Base-by-base conservation (phyloP, 2,888 invertebrate genomes). In the Buathra laborator region DNA sequence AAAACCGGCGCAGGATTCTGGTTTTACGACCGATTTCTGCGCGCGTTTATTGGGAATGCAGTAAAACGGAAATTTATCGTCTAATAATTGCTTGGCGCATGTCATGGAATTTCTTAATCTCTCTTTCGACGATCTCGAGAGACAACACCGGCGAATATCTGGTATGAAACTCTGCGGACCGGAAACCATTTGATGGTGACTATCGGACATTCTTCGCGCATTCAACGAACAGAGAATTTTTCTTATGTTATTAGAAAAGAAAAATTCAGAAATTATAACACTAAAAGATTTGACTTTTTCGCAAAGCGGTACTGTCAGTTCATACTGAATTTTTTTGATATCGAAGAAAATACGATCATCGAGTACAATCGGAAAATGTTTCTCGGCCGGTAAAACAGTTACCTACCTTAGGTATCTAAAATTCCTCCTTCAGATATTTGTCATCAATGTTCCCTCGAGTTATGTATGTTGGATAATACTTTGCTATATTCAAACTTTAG, bases 131-230 rank as follows among this genome's bases (percentile, higher is more conserved):
- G 29, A 29, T 66, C 66, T 43, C n/a, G 56, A 46, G 14, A 75
- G 10, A 66, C 76, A 81, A 48, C 59, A 79, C 24, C 70, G 78
- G 6, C 78, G 70, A 7, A 70, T 75, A 67, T 67, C 59, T 43
- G 59, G 32, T 10, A 29, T 6, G 19, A n/a, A 62, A 51, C 62
- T 68, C 43, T 14, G 68, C 62, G 24, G 14, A 51, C 53, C 62
- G 62, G 56, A 70, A 78, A 56, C 56, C 46, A 48, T 16, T 59
- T 19, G n/a, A 1, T 12, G 7, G 6, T 16, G 14, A 43, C 43
- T 7, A 19, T 66, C 43, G 19, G 66, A 66, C 66, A 66, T 66
- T 37, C 10, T 19, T 9, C 16, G n/a, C 10, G n/a, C 43, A 10
- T 7, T 14, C 14, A n/a, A 37, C 9, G 59, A 29, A 10, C 29